Evolutionary conservation across 2,888 invertebrate genomes (phyloP).

Genomic region (Diploptera punctata): DNA sequence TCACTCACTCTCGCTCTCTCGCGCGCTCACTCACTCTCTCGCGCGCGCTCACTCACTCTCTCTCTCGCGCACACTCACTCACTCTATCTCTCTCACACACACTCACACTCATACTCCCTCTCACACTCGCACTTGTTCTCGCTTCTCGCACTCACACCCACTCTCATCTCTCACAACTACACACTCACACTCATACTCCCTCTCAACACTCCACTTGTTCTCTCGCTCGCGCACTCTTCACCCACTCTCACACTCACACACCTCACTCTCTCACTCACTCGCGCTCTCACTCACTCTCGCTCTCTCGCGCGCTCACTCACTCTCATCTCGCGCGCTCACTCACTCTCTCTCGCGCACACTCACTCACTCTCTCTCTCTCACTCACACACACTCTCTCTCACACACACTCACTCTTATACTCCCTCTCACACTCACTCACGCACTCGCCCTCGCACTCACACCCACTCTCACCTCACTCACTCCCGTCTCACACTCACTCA

Average conservation of each 20-base stretch:
- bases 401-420: neutral
- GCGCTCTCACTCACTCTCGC: neutral
- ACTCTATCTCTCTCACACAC: neutral
- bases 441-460: neutral
- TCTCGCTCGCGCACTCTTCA: neutral
- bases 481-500: neutral
- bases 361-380: neutral
- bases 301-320: neutral
- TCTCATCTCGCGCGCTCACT: too few relatives aligned
- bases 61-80: too few relatives aligned
- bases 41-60: too few relatives aligned
- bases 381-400: neutral
- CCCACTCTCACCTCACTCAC: neutral
- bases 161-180: neutral
- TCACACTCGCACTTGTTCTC: neutral
- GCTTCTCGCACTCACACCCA: too few relatives aligned
- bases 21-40: neutral
- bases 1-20: too few relatives aligned
- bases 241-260: neutral
- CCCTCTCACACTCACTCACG: neutral
- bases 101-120: neutral
- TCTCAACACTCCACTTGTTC: neutral
- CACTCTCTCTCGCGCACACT: neutral
- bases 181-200: neutral
- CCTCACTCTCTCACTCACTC: neutral